phyloP scores from a whole-genome alignment of 2,113 vertebrate genomes.

The Pogona vitticeps region DNA sequence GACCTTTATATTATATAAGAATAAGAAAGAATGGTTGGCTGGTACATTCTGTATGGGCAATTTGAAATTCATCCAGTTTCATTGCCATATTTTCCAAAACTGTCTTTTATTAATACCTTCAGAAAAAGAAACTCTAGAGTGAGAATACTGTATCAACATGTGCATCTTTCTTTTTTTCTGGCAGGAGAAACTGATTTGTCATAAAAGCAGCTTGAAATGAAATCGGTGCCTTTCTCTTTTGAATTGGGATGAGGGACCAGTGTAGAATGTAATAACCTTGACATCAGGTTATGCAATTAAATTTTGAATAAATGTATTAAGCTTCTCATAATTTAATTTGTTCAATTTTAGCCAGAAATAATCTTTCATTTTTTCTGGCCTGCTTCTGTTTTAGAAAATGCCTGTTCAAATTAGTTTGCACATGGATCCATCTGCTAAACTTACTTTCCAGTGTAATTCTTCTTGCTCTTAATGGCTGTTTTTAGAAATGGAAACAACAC shows the following conservation, averaged over 20 bases:
- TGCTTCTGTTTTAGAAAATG: slow-evolving; percentile 56
- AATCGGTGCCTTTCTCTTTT: slow-evolving; percentile 32
- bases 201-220: slow-evolving; percentile 48
- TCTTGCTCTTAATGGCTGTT: slow-evolving; percentile 51
- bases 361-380: slow-evolving; percentile 53
- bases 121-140: slow-evolving; percentile 12
- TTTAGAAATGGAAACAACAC: neutral
- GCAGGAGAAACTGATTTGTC: slow-evolving; percentile 20
- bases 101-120: slow-evolving; percentile 24
- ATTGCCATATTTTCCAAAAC: slow-evolving; percentile 26
- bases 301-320: slow-evolving; percentile 64
- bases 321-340: slow-evolving; percentile 65
- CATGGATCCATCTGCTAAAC: slow-evolving; percentile 60
- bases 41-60: neutral
- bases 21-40: neutral
- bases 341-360: slow-evolving; percentile 61
- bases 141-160: slow-evolving; percentile 14
- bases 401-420: slow-evolving; percentile 52
- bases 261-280: slow-evolving; percentile 48
- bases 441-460: slow-evolving; percentile 48
- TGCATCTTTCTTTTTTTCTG: neutral
- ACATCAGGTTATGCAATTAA: slow-evolving; percentile 57
- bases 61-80: slow-evolving; percentile 22
- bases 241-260: slow-evolving; percentile 30
- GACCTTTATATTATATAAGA: slow-evolving; percentile 1